Base-by-base conservation (phyloP, 92 coral and sea anemone genomes). In the Porites cylindrica region DNA sequence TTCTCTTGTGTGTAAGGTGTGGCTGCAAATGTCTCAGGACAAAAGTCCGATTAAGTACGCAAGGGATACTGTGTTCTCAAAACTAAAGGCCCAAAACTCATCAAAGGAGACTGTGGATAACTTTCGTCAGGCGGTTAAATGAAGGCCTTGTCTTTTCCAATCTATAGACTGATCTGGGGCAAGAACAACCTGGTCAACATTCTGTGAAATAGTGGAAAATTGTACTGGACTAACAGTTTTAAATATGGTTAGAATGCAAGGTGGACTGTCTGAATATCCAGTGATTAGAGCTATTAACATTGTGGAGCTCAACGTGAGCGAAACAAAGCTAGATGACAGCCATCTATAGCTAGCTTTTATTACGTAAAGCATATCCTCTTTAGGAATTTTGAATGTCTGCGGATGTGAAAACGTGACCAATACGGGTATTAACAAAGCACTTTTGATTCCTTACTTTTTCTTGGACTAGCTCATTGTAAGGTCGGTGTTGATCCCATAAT, bases 1-100 rank as follows among this genome's bases (percentile, higher is more conserved):
- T 19, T 77, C 81, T 23, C 19, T 77, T 66, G 81, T 77, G 81
- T 77, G 81, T n/a, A 77, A 56, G 38, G 68, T 68, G 58, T 77
- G 81, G 81, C 59, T 47, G 47, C 24, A 77, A 59, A 3, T 18
- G 23, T 66, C 68, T 23, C 26, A 59, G 23, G 81, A 77, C 81
- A 26, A 29, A 58, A 77, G 16, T 20, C 29, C 29, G 67, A 4
- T 77, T 61, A 51, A 75, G 20, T n/a, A 74, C 10, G 64, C 78
- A 51, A 51, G 13, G 51, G 5, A 51, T 51, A 29, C 51, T 10
- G 60, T 52, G 12, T 53, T 75, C 23, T 75, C 32, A 29, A 60
- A 19, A 19, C 20, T 73, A 6, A 73, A 73, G 7, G 61, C 66
- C 79, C 52, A 17, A 47, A 26, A 74, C n/a, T 6, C 62, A 17